phyloP scores from a whole-genome alignment of 1,140 invertebrate species.

The Drosophila albomicans region DNA sequence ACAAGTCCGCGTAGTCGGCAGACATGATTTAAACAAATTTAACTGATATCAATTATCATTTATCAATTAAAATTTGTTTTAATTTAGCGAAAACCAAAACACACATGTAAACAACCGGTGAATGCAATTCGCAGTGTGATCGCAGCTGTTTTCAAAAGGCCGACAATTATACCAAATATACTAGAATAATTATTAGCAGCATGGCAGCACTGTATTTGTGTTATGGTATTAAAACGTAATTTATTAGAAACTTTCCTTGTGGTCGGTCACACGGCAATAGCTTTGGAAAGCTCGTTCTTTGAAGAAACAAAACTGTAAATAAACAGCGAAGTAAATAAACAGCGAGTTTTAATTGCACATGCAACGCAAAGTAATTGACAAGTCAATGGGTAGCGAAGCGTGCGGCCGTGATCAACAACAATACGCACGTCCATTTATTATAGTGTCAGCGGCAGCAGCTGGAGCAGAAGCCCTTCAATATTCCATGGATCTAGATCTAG shows the following conservation, averaged over 20 bases:
- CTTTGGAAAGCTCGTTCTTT: no score
- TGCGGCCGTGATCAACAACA: slow-evolving; percentile 74
- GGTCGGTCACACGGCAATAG: not conserved
- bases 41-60: no score
- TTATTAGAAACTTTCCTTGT: not conserved
- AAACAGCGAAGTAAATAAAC: slow-evolving; percentile 12
- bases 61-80: no score
- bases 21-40: slow-evolving; percentile 86
- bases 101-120: not conserved
- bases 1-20: slow-evolving; percentile 87
- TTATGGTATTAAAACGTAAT: no score
- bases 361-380: slow-evolving; percentile 48
- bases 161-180: not conserved
- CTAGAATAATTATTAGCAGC: not conserved
- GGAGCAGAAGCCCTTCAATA: slow-evolving; percentile 14
- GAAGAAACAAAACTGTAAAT: no score
- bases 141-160: not conserved
- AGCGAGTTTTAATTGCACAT: slow-evolving; percentile 42
- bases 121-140: not conserved
- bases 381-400: slow-evolving; percentile 70
- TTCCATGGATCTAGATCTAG: slow-evolving; percentile 21
- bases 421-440: slow-evolving; percentile 82
- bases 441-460: slow-evolving; percentile 41
- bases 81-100: not conserved
- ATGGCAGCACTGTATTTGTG: no score